phyloP scores from a whole-genome alignment of 2,113 vertebrate species.

The Canis aureus region DNA sequence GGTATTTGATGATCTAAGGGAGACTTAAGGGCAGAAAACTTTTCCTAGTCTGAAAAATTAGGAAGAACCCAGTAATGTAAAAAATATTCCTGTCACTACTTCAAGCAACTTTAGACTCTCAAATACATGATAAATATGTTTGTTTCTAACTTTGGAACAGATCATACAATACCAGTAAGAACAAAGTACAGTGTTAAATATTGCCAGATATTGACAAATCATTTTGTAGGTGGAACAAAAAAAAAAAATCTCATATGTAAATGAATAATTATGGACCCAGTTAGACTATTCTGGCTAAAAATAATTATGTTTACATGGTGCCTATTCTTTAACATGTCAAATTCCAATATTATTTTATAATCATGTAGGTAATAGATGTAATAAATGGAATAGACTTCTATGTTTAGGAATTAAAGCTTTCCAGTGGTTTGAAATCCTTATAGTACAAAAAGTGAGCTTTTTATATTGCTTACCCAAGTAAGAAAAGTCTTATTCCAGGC shows the following conservation, averaged over 20 bases:
- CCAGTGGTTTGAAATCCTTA: background rate
- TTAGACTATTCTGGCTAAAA: background rate
- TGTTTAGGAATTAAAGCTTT: background rate
- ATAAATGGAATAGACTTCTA: background rate
- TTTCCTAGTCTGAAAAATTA: background rate
- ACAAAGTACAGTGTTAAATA: background rate
- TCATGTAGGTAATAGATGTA: background rate
- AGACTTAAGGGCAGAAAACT: background rate
- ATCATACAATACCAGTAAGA: background rate
- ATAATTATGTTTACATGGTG: background rate
- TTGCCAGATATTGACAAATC: background rate
- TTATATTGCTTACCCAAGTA: background rate
- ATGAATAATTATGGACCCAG: background rate
- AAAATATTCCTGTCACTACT: background rate
- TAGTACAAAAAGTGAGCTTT: background rate
- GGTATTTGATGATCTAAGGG: constrained; percentile 13
- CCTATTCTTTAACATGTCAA: background rate
- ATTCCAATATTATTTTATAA: background rate
- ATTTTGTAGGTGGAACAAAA: background rate
- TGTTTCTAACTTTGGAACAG: background rate
- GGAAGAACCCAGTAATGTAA: background rate
- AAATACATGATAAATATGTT: constrained; percentile 17
- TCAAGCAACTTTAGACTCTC: constrained; percentile 5
- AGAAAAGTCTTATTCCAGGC: background rate
- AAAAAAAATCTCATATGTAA: background rate